Evolutionary conservation across 2,113 vertebrate species (phyloP).

Genomic region (Melierax canorus): DNA sequence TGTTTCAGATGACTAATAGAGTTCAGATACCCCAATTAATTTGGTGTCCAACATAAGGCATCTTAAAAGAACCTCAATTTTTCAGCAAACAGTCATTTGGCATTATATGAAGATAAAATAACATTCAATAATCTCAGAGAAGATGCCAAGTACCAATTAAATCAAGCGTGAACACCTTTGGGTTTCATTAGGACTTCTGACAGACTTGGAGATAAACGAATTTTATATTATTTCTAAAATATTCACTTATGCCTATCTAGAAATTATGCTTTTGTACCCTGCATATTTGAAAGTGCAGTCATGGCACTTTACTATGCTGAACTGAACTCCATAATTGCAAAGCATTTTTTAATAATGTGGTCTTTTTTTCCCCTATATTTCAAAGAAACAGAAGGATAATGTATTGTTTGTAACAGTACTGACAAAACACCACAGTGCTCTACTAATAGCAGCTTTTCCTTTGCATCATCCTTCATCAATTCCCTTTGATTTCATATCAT

Average conservation of each 20-base stretch:
- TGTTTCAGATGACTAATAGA: constrained; percentile 21
- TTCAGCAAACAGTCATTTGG: neutral
- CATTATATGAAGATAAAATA: neutral
- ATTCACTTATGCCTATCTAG: neutral
- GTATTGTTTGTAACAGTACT: neutral
- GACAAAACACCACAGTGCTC: neutral
- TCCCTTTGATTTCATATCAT: neutral
- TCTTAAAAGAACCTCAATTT: constrained; percentile 1
- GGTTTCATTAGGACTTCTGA: neutral
- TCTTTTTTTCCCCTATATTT: neutral
- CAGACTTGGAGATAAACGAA: neutral
- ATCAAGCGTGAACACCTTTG: neutral
- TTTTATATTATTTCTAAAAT: neutral
- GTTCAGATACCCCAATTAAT: constrained; percentile 47
- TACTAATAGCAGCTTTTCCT: neutral
- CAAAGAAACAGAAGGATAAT: neutral
- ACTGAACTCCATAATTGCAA: neutral
- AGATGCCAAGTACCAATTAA: neutral
- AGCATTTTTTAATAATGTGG: neutral
- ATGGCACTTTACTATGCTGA: neutral
- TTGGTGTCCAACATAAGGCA: neutral
- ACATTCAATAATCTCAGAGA: neutral
- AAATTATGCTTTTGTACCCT: neutral
- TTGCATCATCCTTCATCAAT: neutral
- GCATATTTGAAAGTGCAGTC: neutral